Conservation (phyloP, 1,140 invertebrate genomes). For the Caligus rogercresseyi region DNA sequence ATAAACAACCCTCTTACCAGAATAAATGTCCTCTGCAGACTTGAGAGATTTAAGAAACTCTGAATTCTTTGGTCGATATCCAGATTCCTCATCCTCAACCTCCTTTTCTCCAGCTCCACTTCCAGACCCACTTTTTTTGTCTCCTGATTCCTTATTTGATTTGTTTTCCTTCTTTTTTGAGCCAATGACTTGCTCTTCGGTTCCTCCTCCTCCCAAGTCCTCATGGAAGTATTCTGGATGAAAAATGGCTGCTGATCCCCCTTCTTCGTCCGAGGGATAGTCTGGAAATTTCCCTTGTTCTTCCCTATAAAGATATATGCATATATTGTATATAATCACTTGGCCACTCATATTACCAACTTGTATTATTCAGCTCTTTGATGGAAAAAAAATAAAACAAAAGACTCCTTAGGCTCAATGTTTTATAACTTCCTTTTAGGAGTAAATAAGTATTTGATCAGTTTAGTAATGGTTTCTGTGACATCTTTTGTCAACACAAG, state of each 20-base stretch:
- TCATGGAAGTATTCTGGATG: slow-evolving; percentile 28
- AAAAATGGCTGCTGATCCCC: slow-evolving; percentile 34
- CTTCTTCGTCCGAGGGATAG: slow-evolving; percentile 36
- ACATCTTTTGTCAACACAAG: no score
- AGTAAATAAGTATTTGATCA: no score
- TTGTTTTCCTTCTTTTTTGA: slow-evolving; percentile 1
- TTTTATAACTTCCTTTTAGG: no score
- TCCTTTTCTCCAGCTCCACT: slow-evolving; percentile 21
- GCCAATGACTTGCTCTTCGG: slow-evolving; percentile 19
- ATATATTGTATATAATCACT: background rate
- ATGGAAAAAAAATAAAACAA: background rate
- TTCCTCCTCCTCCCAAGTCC: slow-evolving; percentile 21
- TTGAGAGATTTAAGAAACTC: background rate
- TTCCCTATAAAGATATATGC: slow-evolving; percentile 29
- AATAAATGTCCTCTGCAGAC: background rate
- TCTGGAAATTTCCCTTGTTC: slow-evolving; percentile 35
- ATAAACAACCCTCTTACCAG: no score
- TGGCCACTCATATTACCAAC: background rate
- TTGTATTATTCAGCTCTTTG: background rate
- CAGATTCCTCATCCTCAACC: slow-evolving; percentile 24
- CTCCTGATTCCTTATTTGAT: background rate
- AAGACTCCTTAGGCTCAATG: background rate
- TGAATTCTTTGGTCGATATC: slow-evolving; percentile 18
- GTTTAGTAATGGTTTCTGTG: no score
- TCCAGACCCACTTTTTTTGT: slow-evolving; percentile 17